Evolutionary conservation across 2,888 invertebrate genomes (phyloP), one percentile per base, ranked within the genome.

Genomic region (Malthinus seriepunctatus): DNA sequence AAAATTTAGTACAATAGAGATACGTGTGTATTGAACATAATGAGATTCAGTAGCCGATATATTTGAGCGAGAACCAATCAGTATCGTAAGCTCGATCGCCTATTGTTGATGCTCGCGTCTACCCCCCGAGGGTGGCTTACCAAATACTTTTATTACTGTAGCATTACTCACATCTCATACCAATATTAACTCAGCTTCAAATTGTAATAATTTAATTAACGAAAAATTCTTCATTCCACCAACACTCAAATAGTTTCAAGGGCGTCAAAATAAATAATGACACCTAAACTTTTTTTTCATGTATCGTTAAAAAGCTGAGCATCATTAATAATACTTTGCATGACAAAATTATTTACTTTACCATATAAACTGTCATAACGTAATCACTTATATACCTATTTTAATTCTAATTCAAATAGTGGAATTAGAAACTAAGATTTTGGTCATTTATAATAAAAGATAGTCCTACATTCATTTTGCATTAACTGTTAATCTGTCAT

Each of bases 291-390:
- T 54, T 42, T 54, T n/a, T 55, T 46, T 71, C 67, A 71, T 72
- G 69, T 72, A 71, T 73, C 71, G 71, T 75, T 73, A 74, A 70
- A 32, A 31, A 32, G 69, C 63, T 67, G 63, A 47, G 64, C 67
- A 72, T 74, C 75, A 75, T 76, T 76, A 76, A 75, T 76, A 73
- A 74, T 69, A 69, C 69, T 74, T 73, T 70, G 76, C 75, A 73
- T 72, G 72, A 72, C 73, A 73, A 76, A 75, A 76, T 75, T 74
- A 76, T 72, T 74, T 72, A 74, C 75, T 75, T 76, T 70, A 74
- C 71, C 74, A 71, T 74, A 42, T 42, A 73, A 72, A 74, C 74
- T 76, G 76, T 76, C 76, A 73, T 72, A 70, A 72, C 70, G 71
- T 74, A 73, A 75, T 76, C 73, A 73, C 67, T 76, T 74, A 74